A percentile compares a stretch with the other conserved stretches of the same genome.
Conservation (phyloP, 2,888 invertebrate genomes). For the Timema podura region DNA sequence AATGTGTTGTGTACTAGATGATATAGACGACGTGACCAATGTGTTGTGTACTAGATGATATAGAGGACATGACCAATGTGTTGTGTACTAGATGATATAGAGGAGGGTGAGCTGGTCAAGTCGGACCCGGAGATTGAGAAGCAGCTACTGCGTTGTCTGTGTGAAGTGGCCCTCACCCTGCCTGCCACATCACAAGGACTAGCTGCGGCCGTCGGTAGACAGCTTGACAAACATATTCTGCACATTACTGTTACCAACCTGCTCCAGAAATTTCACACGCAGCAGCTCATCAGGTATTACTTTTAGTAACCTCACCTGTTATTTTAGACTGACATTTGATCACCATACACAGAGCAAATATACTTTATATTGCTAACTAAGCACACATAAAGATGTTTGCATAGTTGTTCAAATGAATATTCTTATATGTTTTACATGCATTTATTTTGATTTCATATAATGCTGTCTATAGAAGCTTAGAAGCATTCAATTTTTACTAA, state of each 20-base stretch:
- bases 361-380: too few species aligned
- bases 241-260: slow-evolving; percentile 65
- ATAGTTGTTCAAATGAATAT: too few species aligned
- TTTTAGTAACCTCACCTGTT: slow-evolving; percentile 14
- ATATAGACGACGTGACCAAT: too few species aligned
- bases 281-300: slow-evolving; percentile 59
- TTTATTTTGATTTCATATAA: too few species aligned
- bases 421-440: too few species aligned
- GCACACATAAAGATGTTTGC: too few species aligned
- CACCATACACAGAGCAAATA: too few species aligned
- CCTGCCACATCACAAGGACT: slow-evolving; percentile 68
- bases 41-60: too few species aligned
- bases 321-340: neutral
- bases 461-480: too few species aligned
- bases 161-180: slow-evolving; percentile 63
- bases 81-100: slow-evolving; percentile 31
- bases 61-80: neutral
- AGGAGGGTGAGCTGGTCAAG: slow-evolving; percentile 33
- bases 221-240: slow-evolving; percentile 50
- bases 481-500: too few species aligned
- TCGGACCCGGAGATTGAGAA: slow-evolving; percentile 60
- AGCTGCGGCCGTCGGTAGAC: slow-evolving; percentile 52
- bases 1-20: too few species aligned
- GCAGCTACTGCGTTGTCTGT: slow-evolving; percentile 60
- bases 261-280: slow-evolving; percentile 72